Base-by-base conservation (phyloP, 1,140 invertebrate genomes). In the Medauroidea extradentata region DNA sequence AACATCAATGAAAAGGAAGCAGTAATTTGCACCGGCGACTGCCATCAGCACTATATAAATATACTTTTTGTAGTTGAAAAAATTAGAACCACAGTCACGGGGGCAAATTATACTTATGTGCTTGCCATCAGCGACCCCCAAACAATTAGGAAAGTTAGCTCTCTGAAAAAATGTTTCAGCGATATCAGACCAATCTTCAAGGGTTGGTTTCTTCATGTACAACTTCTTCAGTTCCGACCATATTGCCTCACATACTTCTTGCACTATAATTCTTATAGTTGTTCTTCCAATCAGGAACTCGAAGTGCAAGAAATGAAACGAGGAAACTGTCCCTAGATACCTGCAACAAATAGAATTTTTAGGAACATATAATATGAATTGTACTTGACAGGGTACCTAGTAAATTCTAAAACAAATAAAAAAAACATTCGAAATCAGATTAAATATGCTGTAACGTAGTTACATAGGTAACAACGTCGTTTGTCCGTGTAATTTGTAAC, bases 31-130 rank as follows among this genome's bases (percentile, higher is more conserved):
- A 56, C 73, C 70, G 3, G 60, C 64, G 2, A 69, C 23, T 7
- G 65, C 71, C 19, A 71, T 57, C 14, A 75, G 57, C 13, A 74
- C 68, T 5, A 69, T 57, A 63, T 66, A 42, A 67, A 72, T n/a
- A 41, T 57, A 68, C 1, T 61, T 42, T 42, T 75, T 76, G 41
- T 73, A 69, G 51, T 74, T 75, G 23, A 63, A 68, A 62, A 56
- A 75, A 8, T 53, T 42, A 7, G 62, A 52, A 21, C 73, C 69
- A 39, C 63, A 55, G 19, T 58, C 60, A 18, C 39, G 11, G 9
- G 69, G 69, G 1, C 38, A 49, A 21, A 59, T 34, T 43, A 72
- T 69, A 19, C 60, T 19, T 16, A 74, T 44, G 46, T 75, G 69
- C 27, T 73, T 75, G 5, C 19, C 11, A 25, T 49, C 11, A 3